Conservation (phyloP, 1,140 invertebrate species). For the Drosophila pandora region DNA sequence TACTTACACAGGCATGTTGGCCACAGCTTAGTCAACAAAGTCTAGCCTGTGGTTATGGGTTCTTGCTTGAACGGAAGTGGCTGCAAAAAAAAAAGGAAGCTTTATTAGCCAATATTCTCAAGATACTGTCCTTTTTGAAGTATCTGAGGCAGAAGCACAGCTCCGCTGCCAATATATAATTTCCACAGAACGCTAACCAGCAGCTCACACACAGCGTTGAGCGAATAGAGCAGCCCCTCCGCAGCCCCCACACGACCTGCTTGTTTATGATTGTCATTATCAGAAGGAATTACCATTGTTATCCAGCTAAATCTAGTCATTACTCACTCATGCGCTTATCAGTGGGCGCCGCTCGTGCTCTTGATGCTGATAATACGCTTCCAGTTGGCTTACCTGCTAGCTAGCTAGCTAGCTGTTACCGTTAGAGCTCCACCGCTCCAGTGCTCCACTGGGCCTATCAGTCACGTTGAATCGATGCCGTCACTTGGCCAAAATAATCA, state of each 20-base stretch:
- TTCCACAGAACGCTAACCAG: slow-evolving; percentile 29
- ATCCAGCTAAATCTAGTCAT: slow-evolving; percentile 76
- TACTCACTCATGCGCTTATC: slow-evolving; percentile 61
- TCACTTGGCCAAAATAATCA: slow-evolving; percentile 64
- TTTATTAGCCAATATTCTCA: no score
- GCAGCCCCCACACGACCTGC: slow-evolving; percentile 29
- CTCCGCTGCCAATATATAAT: background rate
- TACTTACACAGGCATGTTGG: no score
- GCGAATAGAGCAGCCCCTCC: background rate
- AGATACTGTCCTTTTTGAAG: no score
- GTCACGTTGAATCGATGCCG: slow-evolving; percentile 49
- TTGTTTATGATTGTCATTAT: slow-evolving; percentile 74
- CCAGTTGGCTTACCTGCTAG: slow-evolving; percentile 19
- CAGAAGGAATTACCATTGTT: slow-evolving; percentile 77
- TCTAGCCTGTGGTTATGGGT: slow-evolving; percentile 22
- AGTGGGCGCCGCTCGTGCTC: slow-evolving; percentile 22
- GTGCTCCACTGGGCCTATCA: slow-evolving; percentile 38
- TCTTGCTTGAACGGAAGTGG: slow-evolving; percentile 69
- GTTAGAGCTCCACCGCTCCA: background rate
- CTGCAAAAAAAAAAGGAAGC: no score
- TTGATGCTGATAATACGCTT: slow-evolving; percentile 58
- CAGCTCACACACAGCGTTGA: slow-evolving; percentile 9
- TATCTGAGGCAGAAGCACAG: no score
- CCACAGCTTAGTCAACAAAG: slow-evolving; percentile 51
- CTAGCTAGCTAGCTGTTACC: slow-evolving; percentile 7